A percentile compares a stretch with the other conserved stretches of the same genome.
phyloP scores from a whole-genome alignment of 2,113 vertebrate genomes.

The Albula goreensis region DNA sequence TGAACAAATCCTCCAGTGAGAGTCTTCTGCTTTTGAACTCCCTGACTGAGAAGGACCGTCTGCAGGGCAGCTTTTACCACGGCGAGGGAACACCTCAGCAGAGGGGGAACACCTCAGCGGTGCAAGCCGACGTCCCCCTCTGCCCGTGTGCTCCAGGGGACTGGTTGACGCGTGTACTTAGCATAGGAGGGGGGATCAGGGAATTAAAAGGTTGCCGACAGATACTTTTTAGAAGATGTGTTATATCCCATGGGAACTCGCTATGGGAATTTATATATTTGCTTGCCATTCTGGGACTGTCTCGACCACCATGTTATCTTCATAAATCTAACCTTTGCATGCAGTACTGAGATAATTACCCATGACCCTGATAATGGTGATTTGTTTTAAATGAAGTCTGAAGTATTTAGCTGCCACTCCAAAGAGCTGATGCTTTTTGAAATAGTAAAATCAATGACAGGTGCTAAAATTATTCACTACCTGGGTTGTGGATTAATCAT shows the following conservation, averaged over 20 bases:
- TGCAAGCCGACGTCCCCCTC: not conserved
- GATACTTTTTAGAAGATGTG: constrained; percentile 12
- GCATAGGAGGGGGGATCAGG: constrained; percentile 6
- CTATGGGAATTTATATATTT: constrained; percentile 10
- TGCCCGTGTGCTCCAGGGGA: constrained; percentile 7
- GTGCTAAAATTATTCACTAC: not conserved
- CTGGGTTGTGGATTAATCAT: not conserved
- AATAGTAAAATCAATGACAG: not conserved
- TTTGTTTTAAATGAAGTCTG: not conserved
- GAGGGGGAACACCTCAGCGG: constrained; percentile 53
- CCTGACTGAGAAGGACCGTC: constrained; percentile 64
- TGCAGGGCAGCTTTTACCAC: constrained; percentile 75
- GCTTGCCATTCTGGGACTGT: constrained; percentile 3
- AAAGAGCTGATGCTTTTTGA: not conserved
- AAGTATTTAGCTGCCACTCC: not conserved
- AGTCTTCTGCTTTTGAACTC: constrained; percentile 77
- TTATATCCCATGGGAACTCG: constrained; percentile 13
- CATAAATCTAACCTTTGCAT: not conserved
- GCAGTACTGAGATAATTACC: not conserved
- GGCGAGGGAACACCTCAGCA: constrained; percentile 58
- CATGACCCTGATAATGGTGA: not conserved
- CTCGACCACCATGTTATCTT: not conserved
- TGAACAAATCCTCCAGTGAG: constrained; percentile 77
- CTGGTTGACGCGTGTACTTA: constrained; percentile 11
- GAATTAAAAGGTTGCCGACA: constrained; percentile 22